phyloP scores from a whole-genome alignment of 2,113 vertebrate species.

The Salvator merianae region DNA sequence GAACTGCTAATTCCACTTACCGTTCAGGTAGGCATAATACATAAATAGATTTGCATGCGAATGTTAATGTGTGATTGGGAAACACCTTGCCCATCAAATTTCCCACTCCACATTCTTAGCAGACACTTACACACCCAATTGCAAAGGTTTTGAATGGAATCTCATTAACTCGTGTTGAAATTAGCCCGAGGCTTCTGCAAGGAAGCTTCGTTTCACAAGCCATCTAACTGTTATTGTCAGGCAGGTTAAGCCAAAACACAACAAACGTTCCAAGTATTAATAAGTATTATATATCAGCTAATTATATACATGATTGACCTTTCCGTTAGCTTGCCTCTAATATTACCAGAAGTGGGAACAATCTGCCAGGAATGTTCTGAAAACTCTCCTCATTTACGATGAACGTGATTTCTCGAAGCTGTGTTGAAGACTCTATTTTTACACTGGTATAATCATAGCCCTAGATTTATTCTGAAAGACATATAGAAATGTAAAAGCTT shows the following conservation, averaged over 20 bases:
- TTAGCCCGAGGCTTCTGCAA: neutral
- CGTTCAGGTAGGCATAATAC: neutral
- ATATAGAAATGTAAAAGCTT: constrained; percentile 49
- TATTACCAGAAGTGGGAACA: constrained; percentile 12
- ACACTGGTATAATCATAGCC: constrained; percentile 34
- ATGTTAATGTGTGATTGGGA: neutral
- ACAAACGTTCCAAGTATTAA: constrained; percentile 14
- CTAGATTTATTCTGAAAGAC: constrained; percentile 18
- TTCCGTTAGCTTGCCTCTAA: constrained; percentile 23
- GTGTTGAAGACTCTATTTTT: constrained; percentile 37
- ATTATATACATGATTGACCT: neutral
- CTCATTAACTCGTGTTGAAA: neutral
- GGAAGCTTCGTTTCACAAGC: neutral
- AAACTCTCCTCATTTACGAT: constrained; percentile 21
- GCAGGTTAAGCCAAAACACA: neutral
- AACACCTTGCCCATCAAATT: constrained; percentile 21
- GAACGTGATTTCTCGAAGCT: constrained; percentile 26
- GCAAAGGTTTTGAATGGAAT: neutral
- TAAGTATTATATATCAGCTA: constrained; percentile 16
- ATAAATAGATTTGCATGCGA: neutral
- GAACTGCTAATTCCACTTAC: constrained; percentile 21
- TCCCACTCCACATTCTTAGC: constrained; percentile 14
- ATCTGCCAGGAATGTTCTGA: constrained; percentile 12
- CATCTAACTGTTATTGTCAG: neutral
- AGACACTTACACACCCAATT: neutral